Evolutionary conservation across 2,113 vertebrate genomes (phyloP), one percentile per base, ranked within the genome.

Genomic region (Phylloscopus trochilus): DNA sequence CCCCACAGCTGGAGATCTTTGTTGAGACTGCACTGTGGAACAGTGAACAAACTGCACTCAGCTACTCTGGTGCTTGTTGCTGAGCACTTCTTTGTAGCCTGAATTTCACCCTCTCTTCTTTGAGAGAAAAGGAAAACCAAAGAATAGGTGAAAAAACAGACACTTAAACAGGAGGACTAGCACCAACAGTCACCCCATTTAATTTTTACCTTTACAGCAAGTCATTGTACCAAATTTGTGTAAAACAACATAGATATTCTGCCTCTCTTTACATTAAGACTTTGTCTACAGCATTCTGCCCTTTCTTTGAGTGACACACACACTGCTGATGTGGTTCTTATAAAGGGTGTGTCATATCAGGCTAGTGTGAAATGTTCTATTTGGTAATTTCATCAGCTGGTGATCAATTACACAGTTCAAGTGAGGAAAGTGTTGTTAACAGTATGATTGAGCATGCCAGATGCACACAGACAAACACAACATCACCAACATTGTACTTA

Each of bases 381-480:
- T 59, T 64, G 9, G 72, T 86, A 16, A 51, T 31, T 75, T 68
- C 41, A 72, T 63, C 69, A 94, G 90, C 90, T 90, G 90, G 64
- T 66, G 69, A 89, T 83, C 72, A 93, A 60, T 51, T 70, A 81
- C 79, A 88, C 68, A 89, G 66, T 43, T 89, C 96, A 95, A 92
- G 83, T 96, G 94, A 97, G 95, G 93, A 77, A 97, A 97, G 96
- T 64, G 82, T 67, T 94, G 93, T 95, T 95, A 94, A 81, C 59
- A 84, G 55, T 60, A 90, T 37, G 49, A 80, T 93, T 80, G 92
- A 95, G 86, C 96, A 94, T 95, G 95, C 96, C 95, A 89, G 89
- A 90, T 97, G 77, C 86, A 85, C 97, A 96, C 77, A 96, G 88
- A 96, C 95, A 83, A 84, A 96, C 92, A 96, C 92, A 95, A 95